A percentile compares a stretch with the other conserved stretches of the same genome.
Conservation (phyloP, 2,888 invertebrate species). For the Operophtera brumata region DNA sequence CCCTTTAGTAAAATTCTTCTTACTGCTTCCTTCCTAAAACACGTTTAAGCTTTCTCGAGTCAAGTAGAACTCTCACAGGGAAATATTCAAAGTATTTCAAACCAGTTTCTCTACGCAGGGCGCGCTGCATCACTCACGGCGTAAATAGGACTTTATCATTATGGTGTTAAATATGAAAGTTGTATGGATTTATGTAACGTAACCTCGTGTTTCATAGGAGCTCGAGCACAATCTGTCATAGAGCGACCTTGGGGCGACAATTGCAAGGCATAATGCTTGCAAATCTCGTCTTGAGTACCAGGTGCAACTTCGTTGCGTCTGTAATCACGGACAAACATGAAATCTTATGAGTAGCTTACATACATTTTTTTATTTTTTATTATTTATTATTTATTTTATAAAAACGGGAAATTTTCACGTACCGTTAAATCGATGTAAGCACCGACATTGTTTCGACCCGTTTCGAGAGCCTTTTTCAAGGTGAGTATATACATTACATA, state of each 20-base stretch:
- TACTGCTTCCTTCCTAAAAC: conserved; percentile 27
- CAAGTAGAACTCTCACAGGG: conserved; percentile 31
- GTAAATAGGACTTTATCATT: conserved; percentile 22
- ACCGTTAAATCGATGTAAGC: too few relatives aligned
- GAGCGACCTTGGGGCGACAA: conserved; percentile 46
- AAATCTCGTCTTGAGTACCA: conserved; percentile 29
- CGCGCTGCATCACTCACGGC: conserved; percentile 10
- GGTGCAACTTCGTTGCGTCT: conserved; percentile 20
- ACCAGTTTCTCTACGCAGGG: conserved; percentile 30
- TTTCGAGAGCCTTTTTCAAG: too few relatives aligned
- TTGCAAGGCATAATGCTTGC: conserved; percentile 46
- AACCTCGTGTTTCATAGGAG: conserved; percentile 40
- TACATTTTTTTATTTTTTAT: too few relatives aligned
- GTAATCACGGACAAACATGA: not conserved
- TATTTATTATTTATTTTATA: too few relatives aligned
- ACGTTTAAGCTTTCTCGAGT: conserved; percentile 36
- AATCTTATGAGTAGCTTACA: not conserved
- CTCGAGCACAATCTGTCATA: conserved; percentile 45
- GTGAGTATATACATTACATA: too few relatives aligned
- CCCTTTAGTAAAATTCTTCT: conserved; percentile 17
- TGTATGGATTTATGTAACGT: conserved; percentile 16
- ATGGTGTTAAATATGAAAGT: conserved; percentile 21
- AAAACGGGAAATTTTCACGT: too few relatives aligned
- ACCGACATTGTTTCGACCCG: too few relatives aligned
- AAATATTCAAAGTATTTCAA: conserved; percentile 37